Percentiles rank a stretch among this genome's conserved stretches.
Evolutionary conservation across 2,888 invertebrate genomes (phyloP).

Genomic region (Tetranychus truncatus): DNA sequence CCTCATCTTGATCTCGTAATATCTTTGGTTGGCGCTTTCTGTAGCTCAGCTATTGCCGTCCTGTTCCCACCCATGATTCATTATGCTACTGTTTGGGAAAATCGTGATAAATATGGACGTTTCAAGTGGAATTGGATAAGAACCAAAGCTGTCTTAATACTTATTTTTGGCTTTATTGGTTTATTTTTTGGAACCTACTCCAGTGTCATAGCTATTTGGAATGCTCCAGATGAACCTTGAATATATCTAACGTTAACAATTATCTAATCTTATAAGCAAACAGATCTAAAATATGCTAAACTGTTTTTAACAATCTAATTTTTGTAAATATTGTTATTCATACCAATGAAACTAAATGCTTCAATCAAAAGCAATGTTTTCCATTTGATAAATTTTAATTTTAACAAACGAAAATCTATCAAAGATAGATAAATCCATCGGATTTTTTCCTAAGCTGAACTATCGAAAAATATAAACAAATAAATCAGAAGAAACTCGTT

Average conservation of each 20-base stretch:
- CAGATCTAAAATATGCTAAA: too few relatives aligned
- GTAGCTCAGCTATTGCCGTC: slow-evolving; percentile 64
- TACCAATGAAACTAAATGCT: too few relatives aligned
- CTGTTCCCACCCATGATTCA: slow-evolving; percentile 72
- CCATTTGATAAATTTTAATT: too few relatives aligned
- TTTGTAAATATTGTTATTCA: too few relatives aligned
- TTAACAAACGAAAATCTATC: too few relatives aligned
- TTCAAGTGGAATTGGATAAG: slow-evolving; percentile 5
- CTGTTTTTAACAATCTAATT: too few relatives aligned
- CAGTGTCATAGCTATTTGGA: background rate
- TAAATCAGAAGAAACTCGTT: too few relatives aligned
- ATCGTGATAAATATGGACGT: slow-evolving; percentile 7
- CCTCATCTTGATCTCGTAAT: slow-evolving; percentile 70
- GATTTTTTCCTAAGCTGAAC: too few relatives aligned
- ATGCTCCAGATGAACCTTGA: background rate
- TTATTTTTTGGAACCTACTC: slow-evolving; percentile 62
- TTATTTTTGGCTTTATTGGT: slow-evolving; percentile 57
- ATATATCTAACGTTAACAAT: background rate
- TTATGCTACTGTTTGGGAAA: slow-evolving; percentile 60
- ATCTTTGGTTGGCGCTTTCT: slow-evolving; percentile 69
- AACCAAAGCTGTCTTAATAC: slow-evolving; percentile 50
- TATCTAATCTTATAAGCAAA: background rate
- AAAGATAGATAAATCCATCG: too few relatives aligned
- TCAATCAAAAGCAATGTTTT: too few relatives aligned
- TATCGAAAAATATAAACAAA: too few relatives aligned